Conservation (phyloP, 2,797 vertebrate species). For the Phrynocephalus guinanensis region DNA sequence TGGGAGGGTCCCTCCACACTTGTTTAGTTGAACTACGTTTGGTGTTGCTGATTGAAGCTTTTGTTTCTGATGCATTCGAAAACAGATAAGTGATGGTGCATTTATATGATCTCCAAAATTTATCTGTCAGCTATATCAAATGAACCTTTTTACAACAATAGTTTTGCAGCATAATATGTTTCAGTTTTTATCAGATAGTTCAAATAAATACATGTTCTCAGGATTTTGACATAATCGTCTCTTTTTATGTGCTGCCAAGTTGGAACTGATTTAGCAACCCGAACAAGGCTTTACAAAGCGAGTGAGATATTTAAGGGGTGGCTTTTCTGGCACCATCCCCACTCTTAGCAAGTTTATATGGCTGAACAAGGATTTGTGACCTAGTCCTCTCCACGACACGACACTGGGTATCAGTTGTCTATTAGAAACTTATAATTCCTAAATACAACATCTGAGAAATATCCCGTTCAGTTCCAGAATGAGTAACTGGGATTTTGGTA, state of each 20-base stretch:
- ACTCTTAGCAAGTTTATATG: too few species aligned
- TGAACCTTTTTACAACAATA: constrained; percentile 75
- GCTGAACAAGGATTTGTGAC: too few species aligned
- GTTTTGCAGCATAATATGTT: constrained; percentile 76
- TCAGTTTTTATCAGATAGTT: constrained; percentile 79
- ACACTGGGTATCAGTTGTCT: constrained; percentile 64
- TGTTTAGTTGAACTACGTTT: too few species aligned
- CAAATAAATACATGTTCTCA: constrained; percentile 80
- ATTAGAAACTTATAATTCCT: constrained; percentile 78
- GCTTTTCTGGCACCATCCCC: too few species aligned
- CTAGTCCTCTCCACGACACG: too few species aligned
- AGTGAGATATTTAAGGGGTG: too few species aligned
- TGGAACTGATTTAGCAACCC: too few species aligned
- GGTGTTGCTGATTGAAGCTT: too few species aligned
- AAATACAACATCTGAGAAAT: constrained; percentile 73
- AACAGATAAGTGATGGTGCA: constrained; percentile 64
- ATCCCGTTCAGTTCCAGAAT: constrained; percentile 62
- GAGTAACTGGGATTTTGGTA: constrained; percentile 48
- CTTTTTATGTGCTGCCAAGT: too few species aligned
- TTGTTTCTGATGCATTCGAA: constrained; percentile 53
- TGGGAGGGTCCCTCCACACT: too few species aligned
- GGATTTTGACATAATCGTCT: constrained; percentile 31
- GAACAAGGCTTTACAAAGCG: too few species aligned
- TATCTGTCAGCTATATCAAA: constrained; percentile 74
- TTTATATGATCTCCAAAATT: constrained; percentile 72